Percentiles rank a stretch among this genome's conserved stretches.
Evolutionary conservation across 2,888 invertebrate genomes (phyloP).

Genomic region (Osmoderma eremita): DNA sequence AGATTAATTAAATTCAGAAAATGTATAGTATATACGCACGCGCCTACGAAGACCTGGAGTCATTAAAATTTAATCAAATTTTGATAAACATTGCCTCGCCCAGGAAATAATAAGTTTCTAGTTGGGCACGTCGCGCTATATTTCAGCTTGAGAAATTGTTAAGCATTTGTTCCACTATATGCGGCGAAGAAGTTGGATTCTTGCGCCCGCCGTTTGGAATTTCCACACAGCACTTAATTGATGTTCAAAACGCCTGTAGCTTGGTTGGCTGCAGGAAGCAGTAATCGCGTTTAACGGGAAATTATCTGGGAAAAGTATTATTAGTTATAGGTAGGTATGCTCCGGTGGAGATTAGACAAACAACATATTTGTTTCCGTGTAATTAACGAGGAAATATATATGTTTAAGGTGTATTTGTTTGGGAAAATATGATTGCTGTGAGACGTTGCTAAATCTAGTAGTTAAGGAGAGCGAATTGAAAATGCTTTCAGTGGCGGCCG

Average conservation of each 20-base stretch:
- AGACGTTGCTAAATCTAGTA: too few relatives aligned
- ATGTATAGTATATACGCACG: too few relatives aligned
- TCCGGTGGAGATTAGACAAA: too few relatives aligned
- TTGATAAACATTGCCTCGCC: slow-evolving; percentile 54
- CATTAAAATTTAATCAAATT: slow-evolving; percentile 57
- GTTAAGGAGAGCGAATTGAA: too few relatives aligned
- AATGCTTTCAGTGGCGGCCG: too few relatives aligned
- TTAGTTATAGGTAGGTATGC: background rate
- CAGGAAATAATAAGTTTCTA: slow-evolving; percentile 57
- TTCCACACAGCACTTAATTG: slow-evolving; percentile 56
- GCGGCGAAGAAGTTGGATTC: slow-evolving; percentile 44
- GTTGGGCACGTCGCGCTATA: slow-evolving; percentile 48
- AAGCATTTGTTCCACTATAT: slow-evolving; percentile 54
- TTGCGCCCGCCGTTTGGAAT: slow-evolving; percentile 47
- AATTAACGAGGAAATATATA: too few relatives aligned
- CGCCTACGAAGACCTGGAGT: too few relatives aligned
- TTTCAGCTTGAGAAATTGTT: slow-evolving; percentile 55
- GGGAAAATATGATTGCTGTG: too few relatives aligned
- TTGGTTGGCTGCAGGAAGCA: background rate
- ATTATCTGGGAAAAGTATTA: slow-evolving; percentile 10
- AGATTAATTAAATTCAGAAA: too few relatives aligned
- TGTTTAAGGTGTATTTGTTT: too few relatives aligned
- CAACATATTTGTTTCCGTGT: too few relatives aligned
- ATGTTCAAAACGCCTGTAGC: slow-evolving; percentile 53
- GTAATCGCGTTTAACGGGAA: slow-evolving; percentile 11